These are phyloP conservation scores for Parazoanthus atlanticus DNA, from an alignment of 92 coral and sea anemone genomes.

Conservation along the genomic window DNA sequence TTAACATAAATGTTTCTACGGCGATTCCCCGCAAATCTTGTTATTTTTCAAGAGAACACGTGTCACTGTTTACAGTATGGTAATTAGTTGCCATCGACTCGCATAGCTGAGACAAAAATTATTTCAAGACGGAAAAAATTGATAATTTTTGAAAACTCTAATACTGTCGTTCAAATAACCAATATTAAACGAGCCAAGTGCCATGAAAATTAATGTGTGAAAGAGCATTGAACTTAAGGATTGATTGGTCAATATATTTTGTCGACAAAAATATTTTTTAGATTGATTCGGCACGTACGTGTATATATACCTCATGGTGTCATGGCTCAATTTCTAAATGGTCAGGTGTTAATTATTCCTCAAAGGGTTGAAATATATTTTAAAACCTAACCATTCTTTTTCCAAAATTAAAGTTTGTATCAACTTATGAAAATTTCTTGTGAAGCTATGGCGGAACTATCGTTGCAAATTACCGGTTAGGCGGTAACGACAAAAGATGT, in stretches of 20 bases:
- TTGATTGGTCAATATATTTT: background rate
- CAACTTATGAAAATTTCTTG: too few species aligned
- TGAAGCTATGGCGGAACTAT: too few species aligned
- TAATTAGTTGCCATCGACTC: constrained; percentile 10
- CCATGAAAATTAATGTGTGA: background rate
- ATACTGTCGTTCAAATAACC: background rate
- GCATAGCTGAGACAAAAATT: constrained; percentile 35
- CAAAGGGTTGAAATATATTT: too few species aligned
- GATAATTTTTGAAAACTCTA: background rate
- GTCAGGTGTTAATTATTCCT: too few species aligned
- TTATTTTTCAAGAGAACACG: background rate
- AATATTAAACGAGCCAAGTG: background rate
- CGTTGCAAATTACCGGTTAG: too few species aligned
- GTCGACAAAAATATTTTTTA: background rate
- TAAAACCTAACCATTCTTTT: too few species aligned
- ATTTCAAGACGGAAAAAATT: background rate
- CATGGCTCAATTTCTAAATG: too few species aligned
- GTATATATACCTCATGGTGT: too few species aligned
- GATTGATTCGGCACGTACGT: background rate
- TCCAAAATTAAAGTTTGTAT: too few species aligned
- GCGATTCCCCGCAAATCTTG: constrained; percentile 21
- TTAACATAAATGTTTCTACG: constrained; percentile 25
- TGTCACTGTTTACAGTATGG: constrained; percentile 4
- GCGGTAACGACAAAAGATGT: too few species aligned
- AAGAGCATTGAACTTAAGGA: background rate